Evolutionary conservation across 2,888 invertebrate genomes (phyloP), one percentile per base, ranked within the genome.

Genomic region (Enchytraeus crypticus): DNA sequence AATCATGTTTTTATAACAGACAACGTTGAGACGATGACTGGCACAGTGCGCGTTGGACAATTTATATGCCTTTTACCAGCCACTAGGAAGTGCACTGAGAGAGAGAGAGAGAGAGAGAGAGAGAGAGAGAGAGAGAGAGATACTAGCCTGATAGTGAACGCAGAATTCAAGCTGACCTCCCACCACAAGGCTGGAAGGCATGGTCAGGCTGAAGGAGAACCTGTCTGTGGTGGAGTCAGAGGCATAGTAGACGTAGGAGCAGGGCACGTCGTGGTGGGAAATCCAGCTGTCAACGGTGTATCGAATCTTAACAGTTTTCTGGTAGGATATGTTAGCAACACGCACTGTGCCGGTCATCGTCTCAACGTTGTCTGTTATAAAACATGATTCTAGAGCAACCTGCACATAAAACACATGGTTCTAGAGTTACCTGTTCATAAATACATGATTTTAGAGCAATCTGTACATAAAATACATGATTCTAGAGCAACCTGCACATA

Each of bases 181-280:
- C 11, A 45, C 53, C 0, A 62, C 70, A 30, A 76, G 70, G 34
- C 67, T 68, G 1, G 67, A 53, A 3, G 77, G 77, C n/a, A 76
- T 69, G 27, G 69, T 71, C 51, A 79, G 70, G 32, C 86, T 74
- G 71, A 82, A 95, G 45, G 86, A 85, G 79, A 95, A 95, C 70
- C 88, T 87, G 78, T 95, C 95, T 45, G 92, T 91, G 73, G 89
- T 89, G 1, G 92, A 92, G 74, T 93, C 93, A 79, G 91, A 90
- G 76, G 81, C 92, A 73, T 74, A 72, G 54, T 70, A 70, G 23
- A 90, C 86, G 77, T 93, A 93, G 34, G 84, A 85, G 11, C 89
- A 88, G 72, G 87, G 86, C 58, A 91, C 82, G 77, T 95, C 93
- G 46, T 87, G 85, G 79, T 84, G 89, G 57, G 87, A 88, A 70